A percentile compares a stretch with the other conserved stretches of the same genome.
phyloP scores from a whole-genome alignment of 2,113 vertebrate species.

The Paramisgurnus dabryanus region DNA sequence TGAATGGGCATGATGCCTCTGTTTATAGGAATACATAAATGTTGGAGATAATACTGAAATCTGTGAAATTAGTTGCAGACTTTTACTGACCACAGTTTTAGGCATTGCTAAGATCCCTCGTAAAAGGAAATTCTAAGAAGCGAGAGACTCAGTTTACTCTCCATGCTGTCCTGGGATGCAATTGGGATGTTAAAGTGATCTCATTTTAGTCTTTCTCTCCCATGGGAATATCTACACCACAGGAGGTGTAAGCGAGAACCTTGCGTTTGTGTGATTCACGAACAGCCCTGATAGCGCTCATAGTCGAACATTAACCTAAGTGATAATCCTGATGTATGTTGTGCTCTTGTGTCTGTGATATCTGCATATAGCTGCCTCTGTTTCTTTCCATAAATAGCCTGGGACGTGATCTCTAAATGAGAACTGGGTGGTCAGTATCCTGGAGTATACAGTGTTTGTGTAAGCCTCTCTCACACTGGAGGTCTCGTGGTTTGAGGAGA shows the following conservation, averaged over 20 bases:
- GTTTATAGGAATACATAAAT: too few species aligned
- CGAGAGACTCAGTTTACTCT: neutral
- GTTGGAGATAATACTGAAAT: too few species aligned
- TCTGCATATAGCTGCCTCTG: slow-evolving; percentile 32
- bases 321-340: slow-evolving; percentile 28
- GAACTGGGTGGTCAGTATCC: slow-evolving; percentile 67
- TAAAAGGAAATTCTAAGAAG: neutral
- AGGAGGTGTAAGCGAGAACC: neutral
- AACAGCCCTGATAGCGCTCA: neutral
- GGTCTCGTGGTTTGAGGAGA: slow-evolving; percentile 18
- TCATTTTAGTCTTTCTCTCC: neutral
- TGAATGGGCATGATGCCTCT: too few species aligned
- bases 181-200: neutral
- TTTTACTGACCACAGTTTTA: too few species aligned
- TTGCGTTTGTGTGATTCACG: neutral
- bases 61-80: too few species aligned
- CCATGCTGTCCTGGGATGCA: neutral
- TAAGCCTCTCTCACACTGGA: slow-evolving; percentile 25
- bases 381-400: slow-evolving; percentile 73
- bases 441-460: slow-evolving; percentile 24
- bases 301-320: slow-evolving; percentile 24
- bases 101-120: too few species aligned
- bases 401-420: slow-evolving; percentile 67
- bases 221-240: neutral
- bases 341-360: slow-evolving; percentile 13